These are phyloP conservation scores for Xiphydria camelus DNA, from an alignment of 2,888 invertebrate genomes.

Conservation along the genomic window DNA sequence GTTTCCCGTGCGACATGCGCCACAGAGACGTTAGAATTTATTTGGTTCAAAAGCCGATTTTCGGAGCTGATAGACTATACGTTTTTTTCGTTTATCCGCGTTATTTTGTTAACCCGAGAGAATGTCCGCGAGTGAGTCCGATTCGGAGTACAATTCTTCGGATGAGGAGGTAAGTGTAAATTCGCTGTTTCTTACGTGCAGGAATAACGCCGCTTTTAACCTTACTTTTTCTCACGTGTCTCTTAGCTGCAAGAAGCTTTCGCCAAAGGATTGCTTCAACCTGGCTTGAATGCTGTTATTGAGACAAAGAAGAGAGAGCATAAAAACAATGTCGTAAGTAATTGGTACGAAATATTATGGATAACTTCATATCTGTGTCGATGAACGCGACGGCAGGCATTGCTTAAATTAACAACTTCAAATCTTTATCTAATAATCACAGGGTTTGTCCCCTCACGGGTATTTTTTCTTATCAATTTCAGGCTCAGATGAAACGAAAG, in stretches of 20 bases:
- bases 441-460: background rate
- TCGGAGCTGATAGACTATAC: no score
- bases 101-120: no score
- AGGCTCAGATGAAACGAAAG: conserved; percentile 71
- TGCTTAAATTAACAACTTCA: no score
- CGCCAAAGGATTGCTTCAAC: conserved; percentile 80
- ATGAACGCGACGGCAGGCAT: no score
- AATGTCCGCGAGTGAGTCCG: conserved; percentile 40
- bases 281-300: conserved; percentile 77
- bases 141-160: conserved; percentile 61
- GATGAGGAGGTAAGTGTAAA: conserved; percentile 62
- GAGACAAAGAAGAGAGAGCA: conserved; percentile 63
- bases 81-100: no score
- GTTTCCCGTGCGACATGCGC: no score
- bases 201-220: conserved; percentile 32
- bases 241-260: conserved; percentile 88
- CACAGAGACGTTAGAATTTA: no score
- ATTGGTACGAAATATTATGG: conserved; percentile 2
- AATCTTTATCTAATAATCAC: no score
- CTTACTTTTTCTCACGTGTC: conserved; percentile 21
- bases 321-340: conserved; percentile 76
- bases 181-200: conserved; percentile 50
- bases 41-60: no score
- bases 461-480: conserved; percentile 23
- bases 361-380: conserved; percentile 4